Base-by-base conservation (phyloP, 2,888 invertebrate genomes). In the Eretmocerus hayati region DNA sequence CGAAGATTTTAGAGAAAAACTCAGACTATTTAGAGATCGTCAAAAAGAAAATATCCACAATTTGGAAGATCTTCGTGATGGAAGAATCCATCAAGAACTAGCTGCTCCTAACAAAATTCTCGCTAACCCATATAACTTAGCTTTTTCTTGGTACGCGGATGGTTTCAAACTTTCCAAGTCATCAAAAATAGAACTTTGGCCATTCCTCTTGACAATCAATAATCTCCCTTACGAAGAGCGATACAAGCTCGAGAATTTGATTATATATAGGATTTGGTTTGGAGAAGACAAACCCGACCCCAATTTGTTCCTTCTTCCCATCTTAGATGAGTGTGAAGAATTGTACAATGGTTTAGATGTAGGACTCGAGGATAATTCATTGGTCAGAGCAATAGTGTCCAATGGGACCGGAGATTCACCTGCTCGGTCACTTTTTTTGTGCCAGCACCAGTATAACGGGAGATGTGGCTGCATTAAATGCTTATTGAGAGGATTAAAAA, bases 231-330 rank as follows among this genome's bases (percentile, higher is more conserved):
- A 2, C n/a, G 13, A 8, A 3, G 15, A 19, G 20, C 18, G 38
- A 13, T 45, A 45, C n/a, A 31, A 38, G 6, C 26, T 22, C 4
- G 45, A 42, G 30, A 45, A 45, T 38, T 19, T 45, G 4, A 45
- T 45, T 19, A 2, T 45, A 3, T 26, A 15, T 19, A 31, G 45
- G n/a, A 18, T 45, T 3, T 42, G 31, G 42, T 44, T 44, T 37
- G 37, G 37, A 0, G 9, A 44, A 3, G 30, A 37, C n/a, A 37
- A 44, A 45, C 45, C 38, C 3, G 11, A 16, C 2, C 19, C 38
- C 5, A 37, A 45, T 38, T 38, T 45, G 11, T 45, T 37, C n/a
- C 15, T 45, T 3, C 5, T 8, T 15, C 30, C 45, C 3, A 13
- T 45, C 4, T 4, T 19, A 19, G 35, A 45, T 2, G 45, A 45